Evolutionary conservation across 2,888 invertebrate species (phyloP), one percentile per base, ranked within the genome.

Genomic region (Calameuta idolon): DNA sequence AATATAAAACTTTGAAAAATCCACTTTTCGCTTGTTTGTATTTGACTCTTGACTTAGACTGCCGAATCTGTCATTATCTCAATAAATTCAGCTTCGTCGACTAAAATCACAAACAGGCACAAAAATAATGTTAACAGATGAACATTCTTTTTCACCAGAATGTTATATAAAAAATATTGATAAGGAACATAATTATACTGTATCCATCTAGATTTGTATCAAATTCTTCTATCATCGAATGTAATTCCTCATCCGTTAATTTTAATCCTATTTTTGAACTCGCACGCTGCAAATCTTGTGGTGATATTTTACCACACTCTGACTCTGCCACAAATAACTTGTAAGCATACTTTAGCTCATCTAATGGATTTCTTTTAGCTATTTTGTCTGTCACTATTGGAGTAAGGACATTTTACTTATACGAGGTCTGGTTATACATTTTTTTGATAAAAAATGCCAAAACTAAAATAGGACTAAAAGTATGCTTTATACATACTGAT

Each of bases 151-250:
- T 23, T 55, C 23, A 55, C 1, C 9, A 23, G 23, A 55, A 55
- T 9, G 23, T 23, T 55, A 55, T 9, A 55, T 5, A 23, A 55
- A 9, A 55, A 23, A 55, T 23, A 4, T 33, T 9, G 30, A 68
- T 78, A 15, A 30, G 23, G 37, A 69, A 34, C 76, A 76, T 75
- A 37, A 75, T 15, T 80, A 81, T 84, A 88, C 87, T 87, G 77
- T 78, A 84, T 79, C 84, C 83, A 78, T 88, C 86, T 74, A 82
- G 77, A 78, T 88, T 81, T 11, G 34, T 75, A 82, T 88, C 88
- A 81, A 88, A 88, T 81, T 88, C 87, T 80, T 84, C 83, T 11
- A 88, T 88, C 88, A 88, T 88, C 34, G 85, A 82, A 11, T 79
- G 80, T 82, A 88, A 85, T 77, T 88, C 88, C 31, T 88, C 88